Base-by-base conservation (phyloP, 2,888 invertebrate genomes). In the Micropterix aruncella region DNA sequence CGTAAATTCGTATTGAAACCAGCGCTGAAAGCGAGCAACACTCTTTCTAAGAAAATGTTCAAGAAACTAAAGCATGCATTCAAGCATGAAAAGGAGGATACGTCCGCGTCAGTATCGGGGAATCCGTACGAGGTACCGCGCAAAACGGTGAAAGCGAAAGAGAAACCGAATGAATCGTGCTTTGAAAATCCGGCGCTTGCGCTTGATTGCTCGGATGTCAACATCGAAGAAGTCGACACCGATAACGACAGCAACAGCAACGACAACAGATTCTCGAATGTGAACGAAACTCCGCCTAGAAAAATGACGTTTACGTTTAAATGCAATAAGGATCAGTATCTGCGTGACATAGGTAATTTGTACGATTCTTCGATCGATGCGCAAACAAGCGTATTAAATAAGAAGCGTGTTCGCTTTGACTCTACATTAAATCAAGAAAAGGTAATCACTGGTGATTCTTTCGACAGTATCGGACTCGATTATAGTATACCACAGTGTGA, bases 111-210 rank as follows among this genome's bases (percentile, higher is more conserved):
- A 19, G 37, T 50, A 0, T 62, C 65, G 4, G 45, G 63, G 2
- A 71, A 71, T 44, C 71, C 70, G 0, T 71, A 70, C 48, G 71
- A 71, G 59, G 70, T 71, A 0, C 63, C 70, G 0, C 49, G 71
- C 3, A 69, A 70, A 52, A 51, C 52, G 0, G 56, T 62, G 0
- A 68, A 68, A 51, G 57, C 54, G 2, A 66, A 63, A 52, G 47
- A 51, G 2, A 52, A 53, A 2, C 51, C 55, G 0, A 64, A 61
- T 52, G 65, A 63, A n/a, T 52, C 62, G 0, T 70, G 70, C 0
- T 67, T 71, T 12, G 68, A 68, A 45, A 71, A 71, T 50, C 71
- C 68, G 1, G 66, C 58, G 1, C 47, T 71, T 12, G 64, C 67
- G 40, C 51, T 71, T 12, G 67, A 70, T 46, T 64, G 63, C 46